phyloP scores from a whole-genome alignment of 2,113 vertebrate genomes.

The Laterallus jamaicensis region DNA sequence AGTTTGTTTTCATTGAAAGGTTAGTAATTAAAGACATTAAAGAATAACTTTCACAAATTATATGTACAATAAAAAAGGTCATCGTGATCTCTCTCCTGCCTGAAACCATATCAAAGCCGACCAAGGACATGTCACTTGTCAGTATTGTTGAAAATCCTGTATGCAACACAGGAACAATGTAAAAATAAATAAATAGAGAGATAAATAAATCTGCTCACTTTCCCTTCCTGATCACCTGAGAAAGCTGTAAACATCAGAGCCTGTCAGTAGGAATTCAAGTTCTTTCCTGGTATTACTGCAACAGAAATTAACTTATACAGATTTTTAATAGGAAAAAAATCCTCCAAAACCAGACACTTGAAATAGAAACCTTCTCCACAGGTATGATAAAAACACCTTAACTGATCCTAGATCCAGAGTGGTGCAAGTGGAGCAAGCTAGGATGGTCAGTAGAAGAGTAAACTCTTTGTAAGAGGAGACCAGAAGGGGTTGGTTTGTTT shows the following conservation, averaged over 20 bases:
- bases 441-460: neutral
- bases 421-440: neutral
- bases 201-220: neutral
- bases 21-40: neutral
- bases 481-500: neutral
- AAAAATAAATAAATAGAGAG: neutral
- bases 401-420: neutral
- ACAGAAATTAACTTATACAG: neutral
- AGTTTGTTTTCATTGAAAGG: neutral
- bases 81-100: neutral
- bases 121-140: fast-evolving
- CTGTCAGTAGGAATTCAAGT: neutral
- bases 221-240: neutral
- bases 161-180: neutral
- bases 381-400: neutral
- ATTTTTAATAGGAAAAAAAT: neutral
- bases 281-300: neutral
- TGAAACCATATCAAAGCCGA: neutral
- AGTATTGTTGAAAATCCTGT: neutral
- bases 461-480: neutral
- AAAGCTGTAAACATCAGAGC: neutral
- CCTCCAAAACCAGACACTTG: neutral
- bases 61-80: neutral
- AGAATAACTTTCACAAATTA: neutral
- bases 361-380: neutral